Base-by-base conservation (phyloP, 1,140 invertebrate species). In the Semibalanus balanoides region DNA sequence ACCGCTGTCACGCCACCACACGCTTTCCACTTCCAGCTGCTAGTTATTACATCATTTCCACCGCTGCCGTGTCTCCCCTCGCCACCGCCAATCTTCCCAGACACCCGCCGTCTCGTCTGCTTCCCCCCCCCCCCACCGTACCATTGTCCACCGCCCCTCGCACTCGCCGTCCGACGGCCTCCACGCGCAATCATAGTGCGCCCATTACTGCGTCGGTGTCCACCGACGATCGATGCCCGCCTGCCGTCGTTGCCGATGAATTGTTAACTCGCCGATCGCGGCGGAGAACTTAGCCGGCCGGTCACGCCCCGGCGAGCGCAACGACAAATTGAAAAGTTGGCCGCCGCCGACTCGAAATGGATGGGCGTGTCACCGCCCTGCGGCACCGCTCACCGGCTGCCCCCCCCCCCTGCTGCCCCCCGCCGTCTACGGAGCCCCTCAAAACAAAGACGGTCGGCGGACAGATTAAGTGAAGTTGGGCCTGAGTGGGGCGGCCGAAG, bases 301-400 rank as follows among this genome's bases (percentile, higher is more conserved):
- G 51, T 64, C 51, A 64, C 51, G 51, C 51, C 51, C 51, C 1
- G 51, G 51, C 51, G 51, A 25, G 51, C 51, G 51, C 51, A 64
- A 64, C 51, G 51, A 64, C 51, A 64, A 64, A 64, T 64, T 64
- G 51, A 64, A 64, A 64, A 64, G 51, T 64, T 64, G 51, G 51
- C 51, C 51, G 35, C 5, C 51, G 51, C 22, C 51, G 11, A 19
- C 51, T 22, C 35, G 11, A 64, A 64, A 64, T 25, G 51, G 51
- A 64, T 64, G 51, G 51, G 14, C 35, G 35, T 40, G 35, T 40
- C 35, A 40, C 51, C 51, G 51, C 51, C 51, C 22, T 19, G 51
- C 1, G 14, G 51, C 51, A 25, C 11, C 51, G 51, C 14, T 64
- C 51, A 64, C 51, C 51, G 51, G 51, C 22, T 64, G 51, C 7